Conservation (phyloP, 1,140 invertebrate species). For the Ctenoplectra terminalis region DNA sequence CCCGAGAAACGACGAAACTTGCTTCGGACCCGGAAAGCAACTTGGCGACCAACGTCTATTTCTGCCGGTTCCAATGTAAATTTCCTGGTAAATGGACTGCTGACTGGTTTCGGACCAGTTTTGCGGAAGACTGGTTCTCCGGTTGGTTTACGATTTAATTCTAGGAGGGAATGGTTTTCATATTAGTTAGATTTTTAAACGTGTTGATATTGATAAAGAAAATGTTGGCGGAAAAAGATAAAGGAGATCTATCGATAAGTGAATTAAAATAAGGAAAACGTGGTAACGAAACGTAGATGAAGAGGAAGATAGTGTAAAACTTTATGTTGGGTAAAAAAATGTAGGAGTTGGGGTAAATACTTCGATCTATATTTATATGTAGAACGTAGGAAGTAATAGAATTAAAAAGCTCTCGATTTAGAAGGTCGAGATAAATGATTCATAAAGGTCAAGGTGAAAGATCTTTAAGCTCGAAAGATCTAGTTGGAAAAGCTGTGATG, state of each 20-base stretch:
- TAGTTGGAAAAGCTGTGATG: neutral
- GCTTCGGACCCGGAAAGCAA: neutral
- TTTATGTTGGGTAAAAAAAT: neutral
- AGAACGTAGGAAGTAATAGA: neutral
- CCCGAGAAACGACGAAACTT: conserved; percentile 8
- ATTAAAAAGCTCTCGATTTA: neutral
- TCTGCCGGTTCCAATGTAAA: conserved; percentile 19
- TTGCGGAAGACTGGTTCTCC: neutral
- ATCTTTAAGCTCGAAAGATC: neutral
- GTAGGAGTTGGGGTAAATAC: neutral
- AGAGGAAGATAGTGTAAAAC: neutral
- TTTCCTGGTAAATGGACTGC: neutral
- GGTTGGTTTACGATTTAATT: too few relatives aligned
- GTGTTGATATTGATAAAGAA: neutral
- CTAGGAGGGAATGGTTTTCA: neutral
- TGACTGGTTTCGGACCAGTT: neutral
- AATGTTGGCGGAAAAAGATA: too few relatives aligned
- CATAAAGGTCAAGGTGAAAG: conserved; percentile 29
- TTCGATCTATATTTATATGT: neutral
- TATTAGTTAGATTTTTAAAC: neutral
- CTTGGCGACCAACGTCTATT: conserved; percentile 1
- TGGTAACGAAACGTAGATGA: neutral
- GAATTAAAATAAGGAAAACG: neutral
- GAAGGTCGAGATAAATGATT: neutral
- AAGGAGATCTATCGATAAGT: neutral